These are phyloP conservation scores for Oreochromis spilurus DNA, from an alignment of 2,113 vertebrate genomes.

Conservation along the genomic window DNA sequence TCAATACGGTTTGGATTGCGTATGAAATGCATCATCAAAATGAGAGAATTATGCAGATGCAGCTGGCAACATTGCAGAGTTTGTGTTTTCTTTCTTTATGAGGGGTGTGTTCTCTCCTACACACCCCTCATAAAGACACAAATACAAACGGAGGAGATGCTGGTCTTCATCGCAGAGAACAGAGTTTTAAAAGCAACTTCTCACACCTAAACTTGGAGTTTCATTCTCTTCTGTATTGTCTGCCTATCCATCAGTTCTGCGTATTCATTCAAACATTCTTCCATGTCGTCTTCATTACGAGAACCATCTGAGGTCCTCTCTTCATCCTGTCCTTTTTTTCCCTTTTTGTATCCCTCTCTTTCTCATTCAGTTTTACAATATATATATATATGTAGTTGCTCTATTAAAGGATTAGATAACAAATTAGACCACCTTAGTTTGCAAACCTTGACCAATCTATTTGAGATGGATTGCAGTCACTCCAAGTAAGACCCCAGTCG, in stretches of 20 bases:
- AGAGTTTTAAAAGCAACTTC: background rate
- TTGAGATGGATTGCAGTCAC: background rate
- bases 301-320: background rate
- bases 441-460: background rate
- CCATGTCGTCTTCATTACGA: background rate
- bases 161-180: background rate
- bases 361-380: background rate
- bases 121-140: background rate
- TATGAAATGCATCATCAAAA: slow-evolving; percentile 55
- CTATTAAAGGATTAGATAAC: background rate
- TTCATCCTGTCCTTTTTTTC: fast-evolving
- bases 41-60: slow-evolving; percentile 50
- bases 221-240: background rate
- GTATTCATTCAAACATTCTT: background rate
- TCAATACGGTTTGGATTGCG: slow-evolving; percentile 46
- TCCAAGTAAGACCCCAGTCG: background rate
- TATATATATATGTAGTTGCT: background rate
- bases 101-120: background rate
- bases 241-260: background rate
- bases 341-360: background rate
- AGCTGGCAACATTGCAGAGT: slow-evolving; percentile 34
- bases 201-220: background rate
- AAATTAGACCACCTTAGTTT: background rate
- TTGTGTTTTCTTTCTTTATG: slow-evolving; percentile 16
- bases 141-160: background rate